phyloP scores from a whole-genome alignment of 2,888 invertebrate species.

The Apotomis capreana region DNA sequence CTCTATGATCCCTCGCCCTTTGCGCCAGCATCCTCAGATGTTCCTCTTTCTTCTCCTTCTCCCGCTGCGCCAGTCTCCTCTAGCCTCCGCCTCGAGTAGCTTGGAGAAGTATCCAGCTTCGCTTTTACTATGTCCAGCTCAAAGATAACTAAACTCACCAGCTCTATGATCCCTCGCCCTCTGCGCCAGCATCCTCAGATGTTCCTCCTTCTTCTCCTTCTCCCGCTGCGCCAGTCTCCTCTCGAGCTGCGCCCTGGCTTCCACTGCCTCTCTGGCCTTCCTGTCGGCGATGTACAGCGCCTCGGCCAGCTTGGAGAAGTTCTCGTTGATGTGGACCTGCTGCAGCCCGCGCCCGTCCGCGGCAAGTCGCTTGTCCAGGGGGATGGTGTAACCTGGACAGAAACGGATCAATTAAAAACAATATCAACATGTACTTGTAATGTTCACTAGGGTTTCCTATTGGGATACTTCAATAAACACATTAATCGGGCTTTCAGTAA shows the following conservation, averaged over 20 bases:
- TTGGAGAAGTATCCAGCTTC: conserved; percentile 89
- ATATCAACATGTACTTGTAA: no score
- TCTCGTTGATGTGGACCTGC: conserved; percentile 99
- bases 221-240: conserved; percentile 98
- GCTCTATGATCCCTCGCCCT: conserved; percentile 97
- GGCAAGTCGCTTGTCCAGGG: conserved; percentile 97
- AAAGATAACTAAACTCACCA: conserved; percentile 83
- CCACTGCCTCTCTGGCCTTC: conserved; percentile 98
- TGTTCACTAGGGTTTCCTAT: no score
- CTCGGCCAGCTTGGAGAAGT: conserved; percentile 99
- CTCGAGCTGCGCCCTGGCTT: conserved; percentile 97
- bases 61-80: conserved; percentile 92
- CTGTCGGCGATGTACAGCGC: conserved; percentile 97
- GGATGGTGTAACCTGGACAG: conserved; percentile 94
- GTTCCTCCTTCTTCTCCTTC: conserved; percentile 98
- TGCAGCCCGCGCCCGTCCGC: conserved; percentile 99
- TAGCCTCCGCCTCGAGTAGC: conserved; percentile 85
- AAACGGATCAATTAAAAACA: conserved; percentile 7
- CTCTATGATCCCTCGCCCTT: conserved; percentile 97
- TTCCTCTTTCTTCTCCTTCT: conserved; percentile 99
- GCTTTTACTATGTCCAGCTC: no score
- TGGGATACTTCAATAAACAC: no score
- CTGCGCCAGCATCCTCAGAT: conserved; percentile 95
- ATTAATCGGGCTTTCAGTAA: no score
- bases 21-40: conserved; percentile 96